phyloP scores from a whole-genome alignment of 2,888 invertebrate species.

The Tryphoninae sp. region DNA sequence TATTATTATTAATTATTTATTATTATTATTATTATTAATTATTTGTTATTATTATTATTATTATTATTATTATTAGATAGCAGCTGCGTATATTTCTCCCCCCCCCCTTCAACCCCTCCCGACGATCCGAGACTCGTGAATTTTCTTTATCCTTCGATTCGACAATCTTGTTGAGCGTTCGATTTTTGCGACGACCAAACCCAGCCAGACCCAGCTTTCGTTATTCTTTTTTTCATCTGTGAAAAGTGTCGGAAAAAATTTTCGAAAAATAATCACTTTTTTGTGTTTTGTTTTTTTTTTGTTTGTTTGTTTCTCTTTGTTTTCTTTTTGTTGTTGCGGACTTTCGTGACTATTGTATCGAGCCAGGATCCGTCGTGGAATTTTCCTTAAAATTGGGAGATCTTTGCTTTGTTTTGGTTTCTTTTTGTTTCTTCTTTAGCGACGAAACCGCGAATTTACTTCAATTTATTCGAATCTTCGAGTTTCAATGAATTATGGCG shows the following conservation, averaged over 20 bases:
- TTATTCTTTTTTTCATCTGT: conserved; percentile 9
- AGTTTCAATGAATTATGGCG: conserved; percentile 34
- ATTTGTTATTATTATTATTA: neutral
- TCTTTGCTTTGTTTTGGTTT: neutral
- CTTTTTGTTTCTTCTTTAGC: neutral
- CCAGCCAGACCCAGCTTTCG: conserved; percentile 1
- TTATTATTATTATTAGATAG: neutral
- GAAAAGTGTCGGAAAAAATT: conserved; percentile 50
- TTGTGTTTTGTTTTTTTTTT: neutral
- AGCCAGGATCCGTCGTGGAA: neutral
- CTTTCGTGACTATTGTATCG: conserved; percentile 5
- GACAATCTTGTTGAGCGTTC: conserved; percentile 8
- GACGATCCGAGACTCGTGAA: conserved; percentile 2
- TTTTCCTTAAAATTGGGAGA: conserved; percentile 21
- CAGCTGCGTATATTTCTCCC: conserved; percentile 23
- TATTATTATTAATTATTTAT: conserved; percentile 3
- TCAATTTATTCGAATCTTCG: conserved; percentile 37
- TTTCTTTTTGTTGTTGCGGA: conserved; percentile 28
- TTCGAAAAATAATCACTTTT: conserved; percentile 58
- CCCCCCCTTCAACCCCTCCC: neutral
- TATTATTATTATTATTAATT: neutral
- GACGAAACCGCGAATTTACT: conserved; percentile 14
- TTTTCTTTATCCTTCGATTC: conserved; percentile 4
- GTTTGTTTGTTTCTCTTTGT: neutral
- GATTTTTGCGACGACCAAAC: conserved; percentile 27